These are phyloP conservation scores for Mycetomoellerius zeteki DNA, from an alignment of 1,140 invertebrate genomes.

Conservation along the genomic window DNA sequence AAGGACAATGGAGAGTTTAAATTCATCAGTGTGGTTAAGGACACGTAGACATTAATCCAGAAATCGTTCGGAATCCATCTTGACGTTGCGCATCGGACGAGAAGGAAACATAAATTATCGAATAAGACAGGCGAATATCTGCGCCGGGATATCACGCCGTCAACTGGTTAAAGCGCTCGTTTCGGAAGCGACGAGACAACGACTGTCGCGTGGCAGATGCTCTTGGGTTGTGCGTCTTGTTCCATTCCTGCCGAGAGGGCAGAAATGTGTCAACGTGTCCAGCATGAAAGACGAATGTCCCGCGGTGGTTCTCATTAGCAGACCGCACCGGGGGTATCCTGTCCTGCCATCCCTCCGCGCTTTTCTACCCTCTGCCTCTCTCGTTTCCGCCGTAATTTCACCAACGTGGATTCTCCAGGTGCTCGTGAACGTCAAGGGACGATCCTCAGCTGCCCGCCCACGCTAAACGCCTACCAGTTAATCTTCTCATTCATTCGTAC, in stretches of 20 bases:
- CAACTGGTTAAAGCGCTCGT: conserved; percentile 43
- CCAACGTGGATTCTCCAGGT: conserved; percentile 74
- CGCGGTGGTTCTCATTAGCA: conserved; percentile 79
- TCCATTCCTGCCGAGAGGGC: conserved; percentile 50
- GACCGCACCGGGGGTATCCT: conserved; percentile 72
- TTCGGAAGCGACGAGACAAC: conserved; percentile 28
- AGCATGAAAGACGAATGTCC: conserved; percentile 78
- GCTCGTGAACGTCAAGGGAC: conserved; percentile 62
- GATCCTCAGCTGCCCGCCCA: conserved; percentile 66
- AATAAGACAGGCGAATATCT: conserved; percentile 47
- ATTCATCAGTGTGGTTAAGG: not conserved
- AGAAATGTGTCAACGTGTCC: conserved; percentile 73
- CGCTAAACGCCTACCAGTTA: conserved; percentile 76
- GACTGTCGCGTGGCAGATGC: conserved; percentile 67
- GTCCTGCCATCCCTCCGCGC: conserved; percentile 44
- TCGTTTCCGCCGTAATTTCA: conserved; percentile 70
- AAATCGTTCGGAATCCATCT: conserved; percentile 6
- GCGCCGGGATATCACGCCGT: conserved; percentile 53
- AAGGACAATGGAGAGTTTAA: not conserved
- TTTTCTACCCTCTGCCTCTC: conserved; percentile 49
- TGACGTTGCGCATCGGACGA: not conserved
- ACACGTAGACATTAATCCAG: not conserved
- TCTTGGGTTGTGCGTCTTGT: conserved; percentile 64
- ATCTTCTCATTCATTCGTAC: conserved; percentile 75
- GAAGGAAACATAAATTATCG: conserved; percentile 54